phyloP scores from a whole-genome alignment of 1,140 invertebrate genomes.

The Chymomyza costata region DNA sequence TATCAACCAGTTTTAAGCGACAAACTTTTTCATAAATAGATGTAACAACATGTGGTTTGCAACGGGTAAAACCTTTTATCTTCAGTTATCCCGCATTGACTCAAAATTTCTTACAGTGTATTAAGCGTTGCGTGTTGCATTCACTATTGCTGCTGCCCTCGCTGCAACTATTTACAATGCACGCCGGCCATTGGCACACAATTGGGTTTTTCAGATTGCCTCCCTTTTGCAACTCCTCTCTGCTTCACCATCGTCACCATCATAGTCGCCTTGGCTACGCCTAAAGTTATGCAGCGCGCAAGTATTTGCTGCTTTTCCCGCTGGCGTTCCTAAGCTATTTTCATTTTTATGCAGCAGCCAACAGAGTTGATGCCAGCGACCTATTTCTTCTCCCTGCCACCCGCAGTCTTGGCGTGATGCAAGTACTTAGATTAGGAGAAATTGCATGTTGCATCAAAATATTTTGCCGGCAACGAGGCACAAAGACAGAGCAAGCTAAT shows the following conservation, averaged over 20 bases:
- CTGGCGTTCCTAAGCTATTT: conserved; percentile 38
- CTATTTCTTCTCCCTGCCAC: background rate
- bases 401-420: conserved; percentile 34
- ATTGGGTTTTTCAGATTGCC: conserved; percentile 45
- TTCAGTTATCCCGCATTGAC: no score
- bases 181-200: conserved; percentile 60
- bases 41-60: no score
- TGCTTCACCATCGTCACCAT: conserved; percentile 15
- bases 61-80: no score
- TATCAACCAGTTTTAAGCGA: no score
- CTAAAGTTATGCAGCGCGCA: conserved; percentile 59
- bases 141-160: no score
- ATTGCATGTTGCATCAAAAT: conserved; percentile 68
- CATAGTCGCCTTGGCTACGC: conserved; percentile 47
- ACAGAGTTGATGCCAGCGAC: no score
- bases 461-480: conserved; percentile 29
- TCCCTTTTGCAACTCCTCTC: no score
- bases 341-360: conserved; percentile 44
- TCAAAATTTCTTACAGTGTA: conserved; percentile 32
- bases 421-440: conserved; percentile 64
- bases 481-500: conserved; percentile 26
- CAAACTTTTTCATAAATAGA: no score
- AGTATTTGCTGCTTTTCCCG: conserved; percentile 27
- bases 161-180: no score
- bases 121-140: conserved; percentile 16